Base-by-base conservation (phyloP, 2,113 vertebrate genomes). In the Heteronetta atricapilla region DNA sequence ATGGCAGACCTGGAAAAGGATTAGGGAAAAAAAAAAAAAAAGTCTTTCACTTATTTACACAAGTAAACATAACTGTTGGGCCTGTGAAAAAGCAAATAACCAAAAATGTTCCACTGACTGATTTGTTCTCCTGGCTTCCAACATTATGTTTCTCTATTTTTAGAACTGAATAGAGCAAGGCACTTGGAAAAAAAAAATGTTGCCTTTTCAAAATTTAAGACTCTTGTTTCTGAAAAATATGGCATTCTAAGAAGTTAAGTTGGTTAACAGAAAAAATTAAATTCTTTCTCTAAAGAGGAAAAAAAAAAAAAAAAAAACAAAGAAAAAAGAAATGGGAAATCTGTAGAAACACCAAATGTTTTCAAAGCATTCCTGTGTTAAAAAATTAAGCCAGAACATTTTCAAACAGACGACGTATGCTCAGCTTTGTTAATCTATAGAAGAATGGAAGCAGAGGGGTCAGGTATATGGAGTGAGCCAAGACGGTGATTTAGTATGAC, bases 401-500 rank as follows among this genome's bases (percentile, higher is more conserved):
- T 88, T 88, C 60, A 93, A 31, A 38, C 6, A 33, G 66, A 55
- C 0, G 0, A 53, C 9, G 11, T 58, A n/a, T 5, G 40, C 50
- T 53, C 74, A 76, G 67, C 69, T 92, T 88, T 95, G 72, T 86
- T 83, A 94, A 89, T 66, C 50, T n/a, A 29, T 77, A 87, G 19
- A 36, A 73, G 88, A 90, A 76, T 60, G 40, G 84, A 73, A 89
- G 79, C 25, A 73, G 79, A 89, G 42, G 67, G 90, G 83, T 93
- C 93, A 90, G 83, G 90, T 87, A 64, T 29, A 82, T 1, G 40
- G 50, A 94, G 90, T 73, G 77, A 95, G 94, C 93, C 93, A 92
- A 88, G 74, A 89, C 0, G 13, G 40, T 96, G 94, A 96, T 97
- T 96, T 96, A 97, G 62, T 69, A 89, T 69, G 93, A 92, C 92